Evolutionary conservation across 2,797 vertebrate species (phyloP).

Genomic region (Chelon labrosus): DNA sequence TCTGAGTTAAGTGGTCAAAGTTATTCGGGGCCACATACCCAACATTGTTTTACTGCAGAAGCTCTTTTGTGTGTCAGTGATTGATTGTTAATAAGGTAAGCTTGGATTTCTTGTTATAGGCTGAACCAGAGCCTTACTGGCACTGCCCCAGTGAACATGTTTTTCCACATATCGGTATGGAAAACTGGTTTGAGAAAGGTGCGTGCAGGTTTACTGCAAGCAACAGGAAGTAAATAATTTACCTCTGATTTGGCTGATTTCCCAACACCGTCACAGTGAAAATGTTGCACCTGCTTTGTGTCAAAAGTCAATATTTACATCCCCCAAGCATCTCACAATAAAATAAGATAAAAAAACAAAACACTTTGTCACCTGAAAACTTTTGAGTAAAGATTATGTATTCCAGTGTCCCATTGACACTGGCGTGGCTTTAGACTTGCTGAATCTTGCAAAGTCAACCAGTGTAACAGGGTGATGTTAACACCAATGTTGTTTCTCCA

Average conservation of each 20-base stretch:
- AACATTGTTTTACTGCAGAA: no score
- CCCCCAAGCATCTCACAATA: background rate
- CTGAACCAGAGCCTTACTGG: no score
- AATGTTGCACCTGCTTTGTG: no score
- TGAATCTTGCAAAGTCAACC: background rate
- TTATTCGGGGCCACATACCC: no score
- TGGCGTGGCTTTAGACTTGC: background rate
- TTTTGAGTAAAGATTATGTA: no score
- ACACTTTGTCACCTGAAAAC: no score
- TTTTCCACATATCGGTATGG: background rate
- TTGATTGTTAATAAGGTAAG: background rate
- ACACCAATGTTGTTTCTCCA: constrained; percentile 48
- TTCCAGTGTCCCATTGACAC: background rate
- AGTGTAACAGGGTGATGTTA: background rate
- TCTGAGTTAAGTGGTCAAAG: no score
- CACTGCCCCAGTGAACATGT: background rate
- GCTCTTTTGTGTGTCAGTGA: background rate
- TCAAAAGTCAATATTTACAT: no score
- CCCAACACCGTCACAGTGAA: background rate
- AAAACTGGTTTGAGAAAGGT: background rate
- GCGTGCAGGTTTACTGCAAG: background rate
- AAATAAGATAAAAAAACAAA: no score
- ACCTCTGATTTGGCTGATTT: background rate
- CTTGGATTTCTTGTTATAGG: background rate
- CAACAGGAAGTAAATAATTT: no score